phyloP scores from a whole-genome alignment of 2,888 invertebrate genomes.

The Eupeodes luniger region DNA sequence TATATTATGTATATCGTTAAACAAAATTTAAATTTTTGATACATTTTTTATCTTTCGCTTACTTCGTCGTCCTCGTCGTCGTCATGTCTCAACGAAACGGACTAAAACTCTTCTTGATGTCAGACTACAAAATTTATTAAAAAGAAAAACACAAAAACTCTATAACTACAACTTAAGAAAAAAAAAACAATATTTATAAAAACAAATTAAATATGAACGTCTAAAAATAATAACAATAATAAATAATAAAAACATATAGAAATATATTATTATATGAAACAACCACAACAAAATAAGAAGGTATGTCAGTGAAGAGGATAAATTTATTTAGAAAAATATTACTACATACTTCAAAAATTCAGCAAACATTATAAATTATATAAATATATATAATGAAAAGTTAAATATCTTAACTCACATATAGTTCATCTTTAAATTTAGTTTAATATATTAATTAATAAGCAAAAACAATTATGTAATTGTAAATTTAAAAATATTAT shows the following conservation, averaged over 20 bases:
- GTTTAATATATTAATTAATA: slow-evolving; percentile 56
- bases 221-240: slow-evolving; percentile 30
- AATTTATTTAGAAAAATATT: slow-evolving; percentile 59
- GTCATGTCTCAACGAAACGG: slow-evolving; percentile 57
- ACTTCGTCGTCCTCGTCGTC: slow-evolving; percentile 33
- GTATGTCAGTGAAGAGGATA: slow-evolving; percentile 37
- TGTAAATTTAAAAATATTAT: slow-evolving; percentile 27
- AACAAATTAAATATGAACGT: slow-evolving; percentile 15
- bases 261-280: background rate
- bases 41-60: slow-evolving; percentile 66
- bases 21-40: slow-evolving; percentile 57
- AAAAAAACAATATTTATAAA: slow-evolving; percentile 5
- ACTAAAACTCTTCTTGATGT: slow-evolving; percentile 46
- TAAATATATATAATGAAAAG: slow-evolving; percentile 41
- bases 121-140: slow-evolving; percentile 49
- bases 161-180: background rate
- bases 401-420: slow-evolving; percentile 55
- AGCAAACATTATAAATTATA: slow-evolving; percentile 32
- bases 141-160: background rate
- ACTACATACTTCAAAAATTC: slow-evolving; percentile 48
- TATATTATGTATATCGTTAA: slow-evolving; percentile 47
- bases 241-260: slow-evolving; percentile 11
- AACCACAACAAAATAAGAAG: background rate
- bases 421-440: slow-evolving; percentile 64
- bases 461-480: background rate